Base-by-base conservation (phyloP, 2,888 invertebrate genomes). In the Leucophenga maculata region DNA sequence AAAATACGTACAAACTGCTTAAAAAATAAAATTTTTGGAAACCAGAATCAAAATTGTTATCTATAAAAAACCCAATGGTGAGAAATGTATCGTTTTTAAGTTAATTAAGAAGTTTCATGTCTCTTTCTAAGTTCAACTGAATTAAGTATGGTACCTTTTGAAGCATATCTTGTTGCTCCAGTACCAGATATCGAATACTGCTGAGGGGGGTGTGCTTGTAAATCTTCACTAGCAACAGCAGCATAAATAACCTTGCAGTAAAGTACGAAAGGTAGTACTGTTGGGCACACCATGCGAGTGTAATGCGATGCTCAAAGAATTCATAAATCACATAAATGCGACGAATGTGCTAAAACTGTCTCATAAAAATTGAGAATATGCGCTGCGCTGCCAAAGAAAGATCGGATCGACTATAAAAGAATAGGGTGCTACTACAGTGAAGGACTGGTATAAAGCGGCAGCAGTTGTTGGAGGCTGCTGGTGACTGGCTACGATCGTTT, bases 311-410 rank as follows among this genome's bases (percentile, higher is more conserved):
- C 60, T 52, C 69, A 52, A 26, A 52, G 39, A 69, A 68, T 46
- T 65, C 73, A 73, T 73, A 73, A 73, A 73, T 73, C 73, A 73
- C 73, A 50, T 67, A 69, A 67, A 70, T 66, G 68, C 66, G 71
- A 59, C 66, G 52, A 65, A 55, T 64, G 62, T 64, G 62, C 20
- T 64, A 64, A 64, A 64, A 64, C 32, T 64, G 62, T 64, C 62
- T 48, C 62, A 64, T 64, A 64, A 48, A 46, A 64, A 64, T 48
- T 64, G 48, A 48, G 46, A 48, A 22, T 57, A 39, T 20, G 39
- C 11, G 26, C 50, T 14, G 60, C 26, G 44, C 65, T 44, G 11
- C 52, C 68, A 66, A 1, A 52, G 4, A 52, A 20, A 52, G 16
- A 9, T 16, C 57, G 8, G 31, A 39, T 39, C 39, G 39, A 1